These are phyloP conservation scores for Ornithoptera alexandrae DNA, from an alignment of 2,888 invertebrate genomes.

Conservation along the genomic window DNA sequence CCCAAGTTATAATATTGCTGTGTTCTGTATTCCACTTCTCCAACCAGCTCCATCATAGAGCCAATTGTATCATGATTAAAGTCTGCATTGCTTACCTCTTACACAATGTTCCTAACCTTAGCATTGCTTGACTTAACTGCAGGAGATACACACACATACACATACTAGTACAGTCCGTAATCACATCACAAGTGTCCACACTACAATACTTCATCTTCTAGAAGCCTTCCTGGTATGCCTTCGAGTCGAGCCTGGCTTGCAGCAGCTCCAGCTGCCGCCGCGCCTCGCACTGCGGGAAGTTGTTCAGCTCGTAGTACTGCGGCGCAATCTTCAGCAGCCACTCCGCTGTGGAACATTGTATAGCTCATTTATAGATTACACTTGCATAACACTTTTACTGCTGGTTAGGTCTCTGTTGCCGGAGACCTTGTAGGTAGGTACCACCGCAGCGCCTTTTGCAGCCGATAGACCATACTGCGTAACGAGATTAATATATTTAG, in stretches of 20 bases:
- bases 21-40: too few species aligned
- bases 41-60: too few species aligned
- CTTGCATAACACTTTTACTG: too few species aligned
- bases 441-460: too few species aligned
- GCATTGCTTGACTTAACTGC: not conserved
- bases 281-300: slow-evolving; percentile 99
- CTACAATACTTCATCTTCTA: slow-evolving; percentile 53
- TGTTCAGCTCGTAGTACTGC: slow-evolving; percentile 98
- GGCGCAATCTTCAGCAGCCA: slow-evolving; percentile 97
- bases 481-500: too few species aligned
- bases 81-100: not conserved
- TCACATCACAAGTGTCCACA: slow-evolving; percentile 17
- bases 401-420: too few species aligned
- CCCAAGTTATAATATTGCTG: too few species aligned
- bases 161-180: slow-evolving; percentile 2
- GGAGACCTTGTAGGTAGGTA: too few species aligned
- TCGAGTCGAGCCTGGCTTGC: slow-evolving; percentile 91
- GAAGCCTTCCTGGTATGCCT: slow-evolving; percentile 94
- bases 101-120: not conserved
- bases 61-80: too few species aligned
- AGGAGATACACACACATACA: not conserved
- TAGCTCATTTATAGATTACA: too few species aligned
- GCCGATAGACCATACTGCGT: too few species aligned
- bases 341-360: slow-evolving; percentile 81
- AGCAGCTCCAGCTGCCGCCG: slow-evolving; percentile 94